A percentile compares a stretch with the other conserved stretches of the same genome.
Evolutionary conservation across 2,113 vertebrate genomes (phyloP).

Genomic region (Pogonocichla stellata): DNA sequence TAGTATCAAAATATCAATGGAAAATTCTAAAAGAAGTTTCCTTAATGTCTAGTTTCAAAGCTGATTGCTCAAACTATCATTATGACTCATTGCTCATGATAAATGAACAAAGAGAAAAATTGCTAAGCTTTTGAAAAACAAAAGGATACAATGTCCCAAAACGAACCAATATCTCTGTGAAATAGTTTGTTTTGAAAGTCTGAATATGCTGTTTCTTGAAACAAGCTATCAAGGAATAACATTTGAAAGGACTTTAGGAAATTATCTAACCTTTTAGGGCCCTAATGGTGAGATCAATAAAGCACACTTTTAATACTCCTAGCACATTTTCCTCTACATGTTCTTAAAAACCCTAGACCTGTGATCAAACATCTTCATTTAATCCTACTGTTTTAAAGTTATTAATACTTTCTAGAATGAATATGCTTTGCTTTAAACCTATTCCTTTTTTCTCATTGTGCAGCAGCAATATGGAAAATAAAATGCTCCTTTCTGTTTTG

Average conservation of each 20-base stretch:
- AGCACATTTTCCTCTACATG: not conserved
- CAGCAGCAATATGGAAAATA: not conserved
- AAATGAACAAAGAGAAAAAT: not conserved
- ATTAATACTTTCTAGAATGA: not conserved
- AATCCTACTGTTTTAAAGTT: not conserved
- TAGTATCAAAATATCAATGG: not conserved
- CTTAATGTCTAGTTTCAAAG: not conserved
- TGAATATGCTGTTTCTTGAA: not conserved
- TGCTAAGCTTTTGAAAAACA: not conserved
- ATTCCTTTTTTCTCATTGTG: not conserved
- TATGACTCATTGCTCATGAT: not conserved
- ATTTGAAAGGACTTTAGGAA: not conserved
- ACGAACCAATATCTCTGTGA: not conserved
- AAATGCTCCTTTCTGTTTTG: not conserved
- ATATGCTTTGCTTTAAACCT: not conserved
- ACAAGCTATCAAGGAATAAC: not conserved
- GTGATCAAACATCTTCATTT: not conserved
- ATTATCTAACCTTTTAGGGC: not conserved
- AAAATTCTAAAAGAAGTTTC: not conserved
- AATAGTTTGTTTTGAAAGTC: not conserved
- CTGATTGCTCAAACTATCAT: not conserved
- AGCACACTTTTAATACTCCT: not conserved
- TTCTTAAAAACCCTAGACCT: not conserved
- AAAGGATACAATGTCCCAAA: not conserved
- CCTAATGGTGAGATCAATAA: not conserved